These are phyloP conservation scores for Coptodon bakossiorum DNA, from an alignment of 2,113 vertebrate species.

Conservation along the genomic window DNA sequence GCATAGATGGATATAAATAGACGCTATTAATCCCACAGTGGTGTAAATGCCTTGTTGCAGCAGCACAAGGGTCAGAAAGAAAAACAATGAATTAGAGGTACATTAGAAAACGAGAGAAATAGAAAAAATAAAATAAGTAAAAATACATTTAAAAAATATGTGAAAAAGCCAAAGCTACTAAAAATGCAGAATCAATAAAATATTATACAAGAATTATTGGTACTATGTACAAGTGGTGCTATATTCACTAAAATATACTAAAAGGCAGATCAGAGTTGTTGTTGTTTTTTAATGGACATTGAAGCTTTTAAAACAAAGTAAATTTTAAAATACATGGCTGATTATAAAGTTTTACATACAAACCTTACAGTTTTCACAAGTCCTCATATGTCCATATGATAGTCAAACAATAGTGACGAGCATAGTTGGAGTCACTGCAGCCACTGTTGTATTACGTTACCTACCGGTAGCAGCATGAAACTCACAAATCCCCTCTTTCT, in stretches of 20 bases:
- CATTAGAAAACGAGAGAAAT: background rate
- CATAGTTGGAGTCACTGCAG: background rate
- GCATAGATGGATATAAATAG: background rate
- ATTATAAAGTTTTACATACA: background rate
- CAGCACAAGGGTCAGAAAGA: background rate
- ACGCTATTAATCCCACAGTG: background rate
- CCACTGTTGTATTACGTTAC: background rate
- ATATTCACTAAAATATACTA: background rate
- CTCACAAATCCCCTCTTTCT: background rate
- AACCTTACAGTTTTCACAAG: background rate
- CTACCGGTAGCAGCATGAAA: background rate
- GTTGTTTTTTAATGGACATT: background rate
- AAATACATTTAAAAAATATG: background rate
- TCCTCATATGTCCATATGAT: background rate
- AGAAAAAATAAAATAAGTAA: background rate
- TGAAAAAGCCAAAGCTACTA: background rate
- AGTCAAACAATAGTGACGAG: background rate
- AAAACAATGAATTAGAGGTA: background rate
- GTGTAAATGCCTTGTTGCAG: background rate
- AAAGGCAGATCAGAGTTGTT: background rate
- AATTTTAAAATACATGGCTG: background rate
- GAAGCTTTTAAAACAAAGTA: background rate
- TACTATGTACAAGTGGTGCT: background rate
- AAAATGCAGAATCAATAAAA: background rate
- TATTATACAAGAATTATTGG: background rate